Conservation (phyloP, 2,113 vertebrate species). For the Triplophysa dalaica region DNA sequence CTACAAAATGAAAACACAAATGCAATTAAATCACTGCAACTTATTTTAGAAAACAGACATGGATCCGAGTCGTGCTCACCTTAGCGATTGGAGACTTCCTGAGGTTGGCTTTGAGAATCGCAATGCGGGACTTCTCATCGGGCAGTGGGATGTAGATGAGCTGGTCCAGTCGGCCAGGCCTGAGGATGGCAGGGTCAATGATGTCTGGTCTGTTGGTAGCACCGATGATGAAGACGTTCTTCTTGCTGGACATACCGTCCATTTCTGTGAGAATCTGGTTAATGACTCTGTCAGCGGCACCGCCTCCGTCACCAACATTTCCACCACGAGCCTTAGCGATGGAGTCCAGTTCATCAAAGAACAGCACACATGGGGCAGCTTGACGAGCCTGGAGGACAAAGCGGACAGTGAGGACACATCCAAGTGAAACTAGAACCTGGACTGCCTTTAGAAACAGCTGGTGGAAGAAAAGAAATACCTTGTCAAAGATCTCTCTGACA, state of each 20-base stretch:
- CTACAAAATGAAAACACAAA: conserved; percentile 62
- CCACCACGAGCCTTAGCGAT: conserved; percentile 97
- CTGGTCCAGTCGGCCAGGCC: conserved; percentile 94
- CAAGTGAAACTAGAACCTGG: not conserved
- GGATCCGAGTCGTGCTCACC: conserved; percentile 63
- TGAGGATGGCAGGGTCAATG: conserved; percentile 95
- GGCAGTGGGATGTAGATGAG: conserved; percentile 98
- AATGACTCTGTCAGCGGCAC: conserved; percentile 95
- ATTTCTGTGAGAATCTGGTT: conserved; percentile 99
- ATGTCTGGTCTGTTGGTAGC: conserved; percentile 98
- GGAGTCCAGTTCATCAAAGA: conserved; percentile 97
- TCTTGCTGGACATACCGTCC: conserved; percentile 99
- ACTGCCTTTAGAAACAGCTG: not conserved
- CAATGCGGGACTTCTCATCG: conserved; percentile 94
- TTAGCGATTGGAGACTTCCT: conserved; percentile 97
- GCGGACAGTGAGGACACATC: not conserved
- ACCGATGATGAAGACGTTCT: conserved; percentile 97
- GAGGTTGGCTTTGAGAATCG: conserved; percentile 96
- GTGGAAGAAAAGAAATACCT: conserved; percentile 71
- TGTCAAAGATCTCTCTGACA: conserved; percentile 98
- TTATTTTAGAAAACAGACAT: not conserved
- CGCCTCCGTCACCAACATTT: conserved; percentile 92
- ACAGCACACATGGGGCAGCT: conserved; percentile 94
- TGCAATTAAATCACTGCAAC: not conserved
- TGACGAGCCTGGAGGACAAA: conserved; percentile 83